Base-by-base conservation (phyloP, 2,888 invertebrate genomes). In the Limenitis camilla region DNA sequence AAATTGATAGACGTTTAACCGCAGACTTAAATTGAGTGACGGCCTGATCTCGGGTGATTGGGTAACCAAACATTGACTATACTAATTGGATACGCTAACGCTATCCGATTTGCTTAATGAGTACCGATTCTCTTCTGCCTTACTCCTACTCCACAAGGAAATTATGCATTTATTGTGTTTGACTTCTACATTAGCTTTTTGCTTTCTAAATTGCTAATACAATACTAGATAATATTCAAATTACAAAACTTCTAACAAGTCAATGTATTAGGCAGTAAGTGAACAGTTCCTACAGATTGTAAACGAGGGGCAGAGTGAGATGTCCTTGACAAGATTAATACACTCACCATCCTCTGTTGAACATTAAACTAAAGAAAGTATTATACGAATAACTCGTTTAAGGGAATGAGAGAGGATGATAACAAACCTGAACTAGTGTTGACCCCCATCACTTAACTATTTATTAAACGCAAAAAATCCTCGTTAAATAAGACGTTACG, bases 151-250 rank as follows among this genome's bases (percentile, higher is more conserved):
- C 69, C 64, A 70, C 66, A 71, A 69, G 73, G 72, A 69, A 77
- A 81, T 83, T 83, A 86, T 86, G 82, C 81, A n/a, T 77, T 79
- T 83, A 74, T 78, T 76, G 69, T 79, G 74, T 84, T 85, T 83
- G 78, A 78, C 74, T 83, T 81, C 68, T 71, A 71, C 71, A 78
- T 79, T 76, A 77, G 69, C 72, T 72, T 60, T 64, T 59, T 62
- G 70, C 61, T 62, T 66, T 68, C 69, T 76, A 75, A 76, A 77
- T 80, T 71, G 72, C 75, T 76, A 74, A 73, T 72, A 72, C 71
- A 73, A 73, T 71, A 75, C 69, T 57, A 58, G 58, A 65, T 62
- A 61, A 65, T 64, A 65, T 57, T 62, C 55, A 46, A 60, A 52
- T 61, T 59, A 65, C 58, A 44, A 55, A 61, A 62, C 53, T 52